These are phyloP conservation scores for Uromys caudimaculatus DNA, from an alignment of 2,797 vertebrate species.

Conservation along the genomic window DNA sequence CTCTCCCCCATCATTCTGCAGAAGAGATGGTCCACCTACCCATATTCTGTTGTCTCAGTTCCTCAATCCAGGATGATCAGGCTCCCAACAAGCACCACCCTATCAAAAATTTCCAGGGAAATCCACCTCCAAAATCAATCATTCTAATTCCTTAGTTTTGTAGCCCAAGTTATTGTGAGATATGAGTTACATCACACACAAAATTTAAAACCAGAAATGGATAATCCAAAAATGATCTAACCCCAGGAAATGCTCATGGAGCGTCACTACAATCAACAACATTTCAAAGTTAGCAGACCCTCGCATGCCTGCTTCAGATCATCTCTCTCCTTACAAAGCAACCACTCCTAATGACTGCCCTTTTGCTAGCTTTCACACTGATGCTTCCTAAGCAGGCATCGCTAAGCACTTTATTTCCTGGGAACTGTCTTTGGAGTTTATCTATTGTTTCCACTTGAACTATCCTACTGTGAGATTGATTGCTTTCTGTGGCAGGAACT, in stretches of 20 bases:
- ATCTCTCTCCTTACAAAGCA: not conserved
- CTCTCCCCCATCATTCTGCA: not conserved
- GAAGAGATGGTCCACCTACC: not conserved
- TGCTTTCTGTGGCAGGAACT: not conserved
- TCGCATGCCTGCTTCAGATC: not conserved
- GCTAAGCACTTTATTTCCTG: not conserved
- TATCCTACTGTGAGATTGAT: not conserved
- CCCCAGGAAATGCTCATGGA: not conserved
- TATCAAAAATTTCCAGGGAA: slow-evolving; percentile 16
- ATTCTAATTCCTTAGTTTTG: not conserved
- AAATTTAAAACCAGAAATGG: not conserved
- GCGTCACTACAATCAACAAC: not conserved
- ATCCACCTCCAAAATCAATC: slow-evolving; percentile 17
- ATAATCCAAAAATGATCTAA: not conserved
- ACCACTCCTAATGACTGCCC: not conserved
- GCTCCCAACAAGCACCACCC: not conserved
- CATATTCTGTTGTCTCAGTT: not conserved
- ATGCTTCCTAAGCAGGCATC: not conserved
- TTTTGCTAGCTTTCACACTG: not conserved
- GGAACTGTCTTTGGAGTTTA: not conserved
- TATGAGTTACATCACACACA: not conserved
- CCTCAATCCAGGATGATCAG: not conserved
- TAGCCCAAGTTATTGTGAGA: slow-evolving; percentile 17
- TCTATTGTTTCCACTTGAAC: slow-evolving; percentile 1
- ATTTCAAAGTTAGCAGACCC: not conserved